Percentiles rank a stretch among this genome's conserved stretches.
phyloP scores from a whole-genome alignment of 2,113 vertebrate species.

The Kobus ellipsiprymnus region DNA sequence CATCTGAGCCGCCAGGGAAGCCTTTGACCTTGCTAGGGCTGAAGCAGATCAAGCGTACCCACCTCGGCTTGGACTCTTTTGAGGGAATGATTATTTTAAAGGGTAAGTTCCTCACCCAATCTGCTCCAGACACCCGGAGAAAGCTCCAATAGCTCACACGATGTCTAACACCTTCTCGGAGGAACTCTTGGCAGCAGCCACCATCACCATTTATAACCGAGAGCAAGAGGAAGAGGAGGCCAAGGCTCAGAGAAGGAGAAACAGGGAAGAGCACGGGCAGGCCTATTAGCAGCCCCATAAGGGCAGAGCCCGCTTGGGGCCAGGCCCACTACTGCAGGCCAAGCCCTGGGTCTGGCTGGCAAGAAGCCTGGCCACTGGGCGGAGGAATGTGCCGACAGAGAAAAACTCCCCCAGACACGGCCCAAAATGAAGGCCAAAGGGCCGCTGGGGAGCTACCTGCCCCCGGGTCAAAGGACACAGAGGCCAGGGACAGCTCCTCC shows the following conservation, averaged over 20 bases:
- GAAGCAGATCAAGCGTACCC: not conserved
- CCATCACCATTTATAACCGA: not conserved
- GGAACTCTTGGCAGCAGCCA: not conserved
- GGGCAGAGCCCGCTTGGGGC: not conserved
- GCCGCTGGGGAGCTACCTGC: not conserved
- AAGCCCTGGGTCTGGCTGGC: not conserved
- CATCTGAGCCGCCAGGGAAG: not conserved
- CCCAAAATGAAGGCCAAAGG: not conserved
- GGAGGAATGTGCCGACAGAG: not conserved
- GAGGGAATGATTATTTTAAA: not conserved
- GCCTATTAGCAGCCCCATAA: rapidly evolving
- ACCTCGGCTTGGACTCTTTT: not conserved
- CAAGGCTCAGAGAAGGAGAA: not conserved
- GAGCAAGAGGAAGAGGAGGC: not conserved
- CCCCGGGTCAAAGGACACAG: not conserved
- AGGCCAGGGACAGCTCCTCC: not conserved
- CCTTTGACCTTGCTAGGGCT: not conserved
- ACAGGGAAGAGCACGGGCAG: not conserved
- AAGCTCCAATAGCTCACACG: not conserved
- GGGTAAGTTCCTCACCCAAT: not conserved
- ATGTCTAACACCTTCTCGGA: not conserved
- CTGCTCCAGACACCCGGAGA: not conserved
- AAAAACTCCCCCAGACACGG: not conserved
- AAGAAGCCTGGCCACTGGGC: not conserved
- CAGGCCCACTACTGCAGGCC: not conserved